Evolutionary conservation across 2,113 vertebrate genomes (phyloP).

Genomic region (Enhydra lutris): DNA sequence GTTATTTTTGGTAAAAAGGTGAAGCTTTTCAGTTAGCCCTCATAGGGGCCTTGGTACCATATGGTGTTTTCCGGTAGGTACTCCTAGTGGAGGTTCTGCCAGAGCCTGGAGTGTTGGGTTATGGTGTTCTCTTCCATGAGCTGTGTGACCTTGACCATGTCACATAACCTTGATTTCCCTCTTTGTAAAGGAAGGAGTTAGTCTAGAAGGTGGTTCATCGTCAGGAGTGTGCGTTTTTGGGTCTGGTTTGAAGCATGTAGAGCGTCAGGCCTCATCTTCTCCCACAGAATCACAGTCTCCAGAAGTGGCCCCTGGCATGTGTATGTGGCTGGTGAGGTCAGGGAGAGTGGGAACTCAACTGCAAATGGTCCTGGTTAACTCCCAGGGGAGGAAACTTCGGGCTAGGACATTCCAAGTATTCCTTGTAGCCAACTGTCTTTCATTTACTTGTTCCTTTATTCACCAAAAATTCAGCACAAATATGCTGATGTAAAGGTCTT

Average conservation of each 20-base stretch:
- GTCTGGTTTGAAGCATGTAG: background rate
- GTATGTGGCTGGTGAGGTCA: background rate
- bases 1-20: background rate
- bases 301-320: background rate
- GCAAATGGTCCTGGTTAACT: background rate
- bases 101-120: background rate
- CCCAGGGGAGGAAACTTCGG: background rate
- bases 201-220: background rate
- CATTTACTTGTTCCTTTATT: background rate
- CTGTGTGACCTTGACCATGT: background rate
- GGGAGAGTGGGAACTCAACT: background rate
- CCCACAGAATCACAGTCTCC: background rate
- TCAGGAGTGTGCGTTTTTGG: background rate
- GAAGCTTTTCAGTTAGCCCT: background rate
- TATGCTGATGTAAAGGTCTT: background rate
- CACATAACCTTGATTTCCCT: background rate
- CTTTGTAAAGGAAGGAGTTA: background rate
- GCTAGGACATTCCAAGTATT: background rate
- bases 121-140: background rate
- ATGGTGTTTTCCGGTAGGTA: background rate
- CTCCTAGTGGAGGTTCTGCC: too few relatives aligned
- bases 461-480: background rate
- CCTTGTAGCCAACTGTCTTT: background rate
- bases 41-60: background rate
- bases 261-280: background rate